A percentile compares a stretch with the other conserved stretches of the same genome.
Evolutionary conservation across 2,797 vertebrate genomes (phyloP).

Genomic region (Melanotaenia trifasciata): DNA sequence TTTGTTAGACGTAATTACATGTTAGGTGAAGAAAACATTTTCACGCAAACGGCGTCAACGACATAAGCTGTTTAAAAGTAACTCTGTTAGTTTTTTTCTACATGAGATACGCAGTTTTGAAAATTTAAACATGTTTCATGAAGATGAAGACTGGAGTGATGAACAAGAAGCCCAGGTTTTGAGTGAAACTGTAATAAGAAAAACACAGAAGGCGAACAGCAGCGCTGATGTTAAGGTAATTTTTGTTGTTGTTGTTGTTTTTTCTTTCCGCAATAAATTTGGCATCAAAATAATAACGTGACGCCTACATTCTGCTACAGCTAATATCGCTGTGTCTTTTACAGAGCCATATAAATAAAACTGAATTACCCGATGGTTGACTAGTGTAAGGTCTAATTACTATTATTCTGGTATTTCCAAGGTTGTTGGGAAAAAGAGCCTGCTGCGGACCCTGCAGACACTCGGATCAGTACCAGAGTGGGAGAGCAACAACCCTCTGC

Average conservation of each 20-base stretch:
- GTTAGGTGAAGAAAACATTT: background rate
- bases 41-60: background rate
- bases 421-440: constrained; percentile 77
- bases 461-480: constrained; percentile 80
- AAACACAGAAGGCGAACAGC: constrained; percentile 6
- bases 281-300: background rate
- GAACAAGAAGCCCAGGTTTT: constrained; percentile 48
- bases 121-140: constrained; percentile 77
- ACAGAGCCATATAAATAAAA: background rate
- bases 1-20: background rate
- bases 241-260: background rate
- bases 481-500: constrained; percentile 48
- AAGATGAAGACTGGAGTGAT: constrained; percentile 84
- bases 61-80: background rate
- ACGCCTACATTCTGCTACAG: background rate
- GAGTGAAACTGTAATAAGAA: constrained; percentile 22
- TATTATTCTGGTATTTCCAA: constrained; percentile 51
- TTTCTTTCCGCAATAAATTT: background rate
- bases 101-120: constrained; percentile 1
- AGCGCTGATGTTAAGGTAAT: constrained; percentile 52
- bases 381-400: background rate
- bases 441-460: constrained; percentile 81
- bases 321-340: background rate
- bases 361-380: background rate
- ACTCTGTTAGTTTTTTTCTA: background rate